Evolutionary conservation across 2,888 invertebrate species (phyloP).

Genomic region (Lithophane semibrunnea): DNA sequence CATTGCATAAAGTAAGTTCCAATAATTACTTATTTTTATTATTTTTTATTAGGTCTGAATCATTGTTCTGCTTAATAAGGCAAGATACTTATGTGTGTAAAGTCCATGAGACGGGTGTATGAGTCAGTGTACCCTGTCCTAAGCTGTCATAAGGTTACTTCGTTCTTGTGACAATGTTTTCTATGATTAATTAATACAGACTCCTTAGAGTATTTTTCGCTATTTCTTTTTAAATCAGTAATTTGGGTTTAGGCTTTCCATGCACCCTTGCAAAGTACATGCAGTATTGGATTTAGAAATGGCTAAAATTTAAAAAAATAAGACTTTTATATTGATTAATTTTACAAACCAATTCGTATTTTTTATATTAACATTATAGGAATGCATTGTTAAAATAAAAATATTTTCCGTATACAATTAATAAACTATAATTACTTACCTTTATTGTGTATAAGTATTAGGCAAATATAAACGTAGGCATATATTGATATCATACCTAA

Average conservation of each 20-base stretch:
- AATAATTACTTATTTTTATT: slow-evolving; percentile 41
- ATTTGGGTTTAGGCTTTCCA: background rate
- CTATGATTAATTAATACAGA: background rate
- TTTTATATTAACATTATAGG: background rate
- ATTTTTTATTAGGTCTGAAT: slow-evolving; percentile 44
- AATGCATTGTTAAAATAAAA: background rate
- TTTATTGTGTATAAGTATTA: background rate
- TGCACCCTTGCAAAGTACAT: background rate
- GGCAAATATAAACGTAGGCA: background rate
- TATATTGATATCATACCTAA: background rate
- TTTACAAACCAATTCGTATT: background rate
- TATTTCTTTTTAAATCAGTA: too few relatives aligned
- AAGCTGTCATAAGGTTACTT: background rate
- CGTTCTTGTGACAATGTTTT: background rate
- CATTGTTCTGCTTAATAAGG: slow-evolving; percentile 44
- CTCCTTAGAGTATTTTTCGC: too few relatives aligned
- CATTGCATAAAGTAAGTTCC: slow-evolving; percentile 15
- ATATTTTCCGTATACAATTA: background rate
- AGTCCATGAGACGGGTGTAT: slow-evolving; percentile 12
- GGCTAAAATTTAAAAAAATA: background rate
- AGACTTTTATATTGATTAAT: background rate
- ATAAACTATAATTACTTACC: background rate
- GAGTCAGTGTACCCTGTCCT: slow-evolving; percentile 35
- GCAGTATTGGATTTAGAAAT: background rate
- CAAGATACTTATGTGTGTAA: background rate